A percentile compares a stretch with the other conserved stretches of the same genome.
phyloP scores from a whole-genome alignment of 2,888 invertebrate species.

The Zonitis immaculata region DNA sequence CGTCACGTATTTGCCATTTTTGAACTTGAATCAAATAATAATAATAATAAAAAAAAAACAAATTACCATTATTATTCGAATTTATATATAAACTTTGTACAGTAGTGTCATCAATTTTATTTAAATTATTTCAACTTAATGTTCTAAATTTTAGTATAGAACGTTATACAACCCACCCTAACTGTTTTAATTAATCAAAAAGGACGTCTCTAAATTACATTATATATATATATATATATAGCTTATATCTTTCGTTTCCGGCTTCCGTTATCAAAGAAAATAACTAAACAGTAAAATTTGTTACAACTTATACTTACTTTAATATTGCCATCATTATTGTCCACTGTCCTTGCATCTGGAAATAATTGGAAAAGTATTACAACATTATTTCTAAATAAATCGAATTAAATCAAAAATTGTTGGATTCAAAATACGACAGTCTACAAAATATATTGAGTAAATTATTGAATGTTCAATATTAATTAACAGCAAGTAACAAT shows the following conservation, averaged over 20 bases:
- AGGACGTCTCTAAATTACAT: background rate
- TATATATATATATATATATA: background rate
- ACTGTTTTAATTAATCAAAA: constrained; percentile 5
- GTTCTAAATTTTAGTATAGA: background rate
- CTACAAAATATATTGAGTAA: too few species aligned
- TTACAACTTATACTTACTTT: background rate
- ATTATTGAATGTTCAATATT: background rate
- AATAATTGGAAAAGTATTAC: background rate
- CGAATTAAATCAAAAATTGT: too few species aligned
- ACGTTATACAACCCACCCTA: background rate
- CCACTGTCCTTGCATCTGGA: background rate
- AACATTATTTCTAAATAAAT: background rate
- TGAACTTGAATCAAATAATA: background rate
- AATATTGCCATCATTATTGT: background rate
- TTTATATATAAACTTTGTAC: too few species aligned
- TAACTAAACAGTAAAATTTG: background rate
- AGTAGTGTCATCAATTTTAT: background rate
- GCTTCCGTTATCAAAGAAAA: background rate
- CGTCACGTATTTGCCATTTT: background rate
- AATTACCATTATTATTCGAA: background rate
- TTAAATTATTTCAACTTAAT: background rate
- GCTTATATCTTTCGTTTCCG: background rate
- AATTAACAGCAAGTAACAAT: background rate
- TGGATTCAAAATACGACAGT: too few species aligned
- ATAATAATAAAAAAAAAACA: too few species aligned